Conservation (phyloP, 2,797 vertebrate species). For the Pseudochirops corinnae region DNA sequence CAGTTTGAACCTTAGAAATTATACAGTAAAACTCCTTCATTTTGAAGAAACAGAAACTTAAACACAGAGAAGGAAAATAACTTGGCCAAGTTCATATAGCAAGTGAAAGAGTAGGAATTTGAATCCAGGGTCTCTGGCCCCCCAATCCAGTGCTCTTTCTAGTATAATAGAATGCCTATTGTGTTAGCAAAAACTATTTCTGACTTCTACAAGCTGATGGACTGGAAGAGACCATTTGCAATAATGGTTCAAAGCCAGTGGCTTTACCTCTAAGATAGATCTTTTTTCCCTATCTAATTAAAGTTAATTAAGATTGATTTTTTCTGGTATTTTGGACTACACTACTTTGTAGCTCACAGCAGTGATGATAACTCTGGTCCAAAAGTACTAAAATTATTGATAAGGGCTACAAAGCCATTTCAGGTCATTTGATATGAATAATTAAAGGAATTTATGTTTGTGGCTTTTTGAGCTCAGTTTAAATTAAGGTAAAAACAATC, state of each 20-base stretch:
- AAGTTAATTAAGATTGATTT: conserved; percentile 30
- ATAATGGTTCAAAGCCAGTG: neutral
- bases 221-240: neutral
- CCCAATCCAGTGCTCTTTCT: neutral
- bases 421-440: conserved; percentile 7
- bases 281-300: neutral
- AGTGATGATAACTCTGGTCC: neutral
- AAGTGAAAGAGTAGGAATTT: neutral
- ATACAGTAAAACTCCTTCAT: neutral
- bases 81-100: neutral
- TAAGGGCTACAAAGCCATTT: conserved; percentile 8
- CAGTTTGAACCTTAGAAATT: neutral
- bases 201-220: neutral
- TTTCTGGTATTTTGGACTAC: neutral
- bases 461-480: conserved; percentile 24
- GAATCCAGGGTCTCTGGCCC: neutral
- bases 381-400: neutral
- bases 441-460: conserved; percentile 16
- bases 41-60: neutral
- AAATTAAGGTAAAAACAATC: conserved; percentile 17
- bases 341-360: neutral
- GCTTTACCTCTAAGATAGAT: neutral
- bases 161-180: neutral
- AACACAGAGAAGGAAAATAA: neutral
- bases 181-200: neutral